phyloP scores from a whole-genome alignment of 2,888 invertebrate genomes.

The Agrotis clavis region DNA sequence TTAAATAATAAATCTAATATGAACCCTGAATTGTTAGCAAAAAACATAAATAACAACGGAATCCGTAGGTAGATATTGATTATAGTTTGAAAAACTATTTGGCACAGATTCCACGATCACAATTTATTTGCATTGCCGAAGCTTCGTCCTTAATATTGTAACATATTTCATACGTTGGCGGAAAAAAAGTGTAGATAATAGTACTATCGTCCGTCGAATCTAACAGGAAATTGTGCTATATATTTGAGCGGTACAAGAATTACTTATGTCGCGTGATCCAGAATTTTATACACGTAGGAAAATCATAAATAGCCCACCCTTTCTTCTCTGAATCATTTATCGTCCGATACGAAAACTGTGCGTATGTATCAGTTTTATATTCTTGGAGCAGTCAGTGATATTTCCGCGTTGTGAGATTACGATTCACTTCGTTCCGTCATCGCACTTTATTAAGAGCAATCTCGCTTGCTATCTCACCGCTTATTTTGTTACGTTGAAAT shows the following conservation, averaged over 20 bases:
- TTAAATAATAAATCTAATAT: neutral
- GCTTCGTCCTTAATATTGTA: constrained; percentile 9
- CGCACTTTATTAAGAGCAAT: constrained; percentile 57
- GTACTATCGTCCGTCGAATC: constrained; percentile 36
- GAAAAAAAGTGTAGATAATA: constrained; percentile 32
- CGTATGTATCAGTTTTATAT: constrained; percentile 51
- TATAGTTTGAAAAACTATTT: neutral
- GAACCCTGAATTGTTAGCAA: neutral
- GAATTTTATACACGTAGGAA: constrained; percentile 62
- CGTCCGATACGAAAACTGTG: constrained; percentile 47
- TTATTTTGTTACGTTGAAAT: constrained; percentile 51
- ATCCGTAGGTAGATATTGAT: neutral
- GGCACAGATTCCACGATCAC: constrained; percentile 6
- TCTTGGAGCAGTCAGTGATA: constrained; percentile 46
- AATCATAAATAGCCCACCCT: constrained; percentile 68
- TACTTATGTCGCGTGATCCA: constrained; percentile 51
- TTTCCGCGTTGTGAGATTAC: constrained; percentile 40
- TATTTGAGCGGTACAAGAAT: constrained; percentile 54
- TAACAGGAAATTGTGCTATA: constrained; percentile 53
- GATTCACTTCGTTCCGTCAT: constrained; percentile 49
- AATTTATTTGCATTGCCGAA: constrained; percentile 7
- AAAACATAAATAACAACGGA: neutral
- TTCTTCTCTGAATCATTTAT: constrained; percentile 64
- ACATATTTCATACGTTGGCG: constrained; percentile 2
- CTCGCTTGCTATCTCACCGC: constrained; percentile 37